phyloP scores from a whole-genome alignment of 2,888 invertebrate species.

The Dasypolia templi region DNA sequence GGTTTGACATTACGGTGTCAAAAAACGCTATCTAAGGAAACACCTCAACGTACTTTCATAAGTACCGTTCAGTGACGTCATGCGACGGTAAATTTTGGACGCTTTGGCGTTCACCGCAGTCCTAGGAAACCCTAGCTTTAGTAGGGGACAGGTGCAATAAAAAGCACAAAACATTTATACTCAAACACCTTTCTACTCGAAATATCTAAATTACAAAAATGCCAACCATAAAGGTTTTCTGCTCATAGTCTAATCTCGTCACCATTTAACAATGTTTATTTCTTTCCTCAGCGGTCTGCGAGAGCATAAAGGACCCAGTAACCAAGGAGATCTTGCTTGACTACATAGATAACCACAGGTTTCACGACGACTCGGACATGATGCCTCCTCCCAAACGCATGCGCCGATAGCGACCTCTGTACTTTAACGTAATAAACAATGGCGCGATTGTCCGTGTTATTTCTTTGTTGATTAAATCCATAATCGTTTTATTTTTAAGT shows the following conservation, averaged over 20 bases:
- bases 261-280: constrained; percentile 8
- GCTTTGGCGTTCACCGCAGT: neutral
- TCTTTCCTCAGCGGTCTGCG: constrained; percentile 93
- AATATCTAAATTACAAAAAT: neutral
- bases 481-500: neutral
- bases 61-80: neutral
- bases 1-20: neutral
- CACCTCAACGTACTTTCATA: neutral
- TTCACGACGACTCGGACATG: constrained; percentile 91
- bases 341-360: constrained; percentile 92
- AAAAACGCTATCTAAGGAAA: neutral
- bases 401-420: constrained; percentile 79
- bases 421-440: constrained; percentile 42
- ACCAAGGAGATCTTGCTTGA: constrained; percentile 95
- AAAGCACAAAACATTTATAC: neutral
- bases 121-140: neutral
- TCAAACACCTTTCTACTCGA: too few species aligned
- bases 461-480: constrained; percentile 20
- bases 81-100: neutral
- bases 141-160: neutral
- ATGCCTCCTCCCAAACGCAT: constrained; percentile 93
- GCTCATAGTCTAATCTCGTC: neutral
- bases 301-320: constrained; percentile 95
- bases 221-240: neutral
- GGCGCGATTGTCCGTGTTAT: constrained; percentile 51